These are phyloP conservation scores for Polypedilum pembai DNA, from an alignment of 1,140 invertebrate genomes.

Conservation along the genomic window DNA sequence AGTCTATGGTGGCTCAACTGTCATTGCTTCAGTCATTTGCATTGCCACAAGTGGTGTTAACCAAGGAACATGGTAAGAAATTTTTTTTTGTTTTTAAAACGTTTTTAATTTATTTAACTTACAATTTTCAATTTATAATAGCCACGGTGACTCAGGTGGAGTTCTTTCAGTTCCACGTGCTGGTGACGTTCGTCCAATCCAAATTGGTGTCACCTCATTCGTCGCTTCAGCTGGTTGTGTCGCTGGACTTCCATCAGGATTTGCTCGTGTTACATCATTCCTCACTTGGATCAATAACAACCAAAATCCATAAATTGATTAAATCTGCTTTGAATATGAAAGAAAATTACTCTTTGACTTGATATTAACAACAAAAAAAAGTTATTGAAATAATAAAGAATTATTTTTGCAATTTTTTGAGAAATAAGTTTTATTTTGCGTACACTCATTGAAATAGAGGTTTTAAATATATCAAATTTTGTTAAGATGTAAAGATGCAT, in stretches of 20 bases:
- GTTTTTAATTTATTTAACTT: neutral
- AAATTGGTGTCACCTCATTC: conserved; percentile 44
- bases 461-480: too few relatives aligned
- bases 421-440: too few relatives aligned
- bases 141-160: neutral
- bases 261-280: conserved; percentile 45
- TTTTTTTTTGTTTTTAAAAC: neutral
- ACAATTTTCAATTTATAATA: neutral
- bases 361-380: too few relatives aligned
- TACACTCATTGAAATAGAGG: too few relatives aligned
- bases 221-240: conserved; percentile 40
- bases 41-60: neutral
- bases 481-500: too few relatives aligned
- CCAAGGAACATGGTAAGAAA: neutral
- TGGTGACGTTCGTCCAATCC: neutral
- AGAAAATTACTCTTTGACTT: too few relatives aligned
- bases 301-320: neutral
- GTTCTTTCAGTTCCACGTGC: neutral
- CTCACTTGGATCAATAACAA: conserved; percentile 33
- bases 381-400: too few relatives aligned
- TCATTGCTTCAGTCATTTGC: neutral
- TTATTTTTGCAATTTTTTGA: too few relatives aligned
- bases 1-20: neutral
- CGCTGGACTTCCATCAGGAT: conserved; percentile 41
- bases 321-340: too few relatives aligned